A percentile compares a stretch with the other conserved stretches of the same genome.
These are phyloP conservation scores for Ophioninae sp. DNA, from an alignment of 2,888 invertebrate species.

Conservation along the genomic window DNA sequence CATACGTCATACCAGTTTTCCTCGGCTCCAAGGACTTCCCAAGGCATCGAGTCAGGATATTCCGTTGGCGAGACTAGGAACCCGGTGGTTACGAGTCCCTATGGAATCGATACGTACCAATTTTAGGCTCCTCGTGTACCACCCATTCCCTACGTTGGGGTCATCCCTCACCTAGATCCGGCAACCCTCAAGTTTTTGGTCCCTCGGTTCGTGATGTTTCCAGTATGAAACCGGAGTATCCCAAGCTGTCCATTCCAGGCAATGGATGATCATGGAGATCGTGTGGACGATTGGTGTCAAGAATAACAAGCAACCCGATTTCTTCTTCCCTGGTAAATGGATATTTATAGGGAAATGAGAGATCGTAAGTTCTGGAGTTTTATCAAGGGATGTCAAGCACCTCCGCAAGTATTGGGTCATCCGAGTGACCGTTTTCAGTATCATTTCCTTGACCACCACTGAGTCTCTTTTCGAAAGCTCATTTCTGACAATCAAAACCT, in stretches of 20 bases:
- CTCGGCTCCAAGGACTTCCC: background rate
- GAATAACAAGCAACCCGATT: conserved; percentile 69
- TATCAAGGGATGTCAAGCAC: background rate
- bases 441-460: conserved; percentile 10
- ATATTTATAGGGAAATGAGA: conserved; percentile 69
- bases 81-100: conserved; percentile 43
- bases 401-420: background rate
- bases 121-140: conserved; percentile 45
- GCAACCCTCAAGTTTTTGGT: background rate
- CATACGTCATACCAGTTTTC: conserved; percentile 50
- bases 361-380: conserved; percentile 24
- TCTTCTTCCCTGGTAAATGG: conserved; percentile 61
- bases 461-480: background rate
- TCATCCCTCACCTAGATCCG: background rate
- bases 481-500: conserved; percentile 18
- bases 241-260: background rate
- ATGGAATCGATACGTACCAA: conserved; percentile 55
- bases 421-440: background rate
- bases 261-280: conserved; percentile 12
- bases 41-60: conserved; percentile 7
- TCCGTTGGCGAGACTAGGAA: conserved; percentile 3
- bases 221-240: background rate
- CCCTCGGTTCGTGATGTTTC: background rate
- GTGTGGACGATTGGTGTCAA: conserved; percentile 60
- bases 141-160: background rate